Percentiles rank a stretch among this genome's conserved stretches.
phyloP scores from a whole-genome alignment of 2,797 vertebrate species.

The Artibeus jamaicensis region DNA sequence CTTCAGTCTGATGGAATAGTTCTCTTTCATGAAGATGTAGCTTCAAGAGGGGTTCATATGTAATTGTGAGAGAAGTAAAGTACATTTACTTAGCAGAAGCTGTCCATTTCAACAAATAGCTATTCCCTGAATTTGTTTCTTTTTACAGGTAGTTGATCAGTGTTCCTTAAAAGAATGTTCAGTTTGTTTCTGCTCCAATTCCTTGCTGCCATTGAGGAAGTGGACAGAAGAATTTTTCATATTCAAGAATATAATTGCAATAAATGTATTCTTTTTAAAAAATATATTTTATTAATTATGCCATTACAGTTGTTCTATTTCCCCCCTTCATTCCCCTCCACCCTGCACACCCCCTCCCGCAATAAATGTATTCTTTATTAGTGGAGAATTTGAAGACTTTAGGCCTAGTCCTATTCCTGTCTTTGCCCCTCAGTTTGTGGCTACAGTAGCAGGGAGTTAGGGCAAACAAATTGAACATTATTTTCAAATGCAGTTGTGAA shows the following conservation, averaged over 20 bases:
- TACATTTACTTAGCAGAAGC: background rate
- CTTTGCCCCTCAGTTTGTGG: background rate
- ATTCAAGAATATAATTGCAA: background rate
- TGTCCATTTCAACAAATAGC: background rate
- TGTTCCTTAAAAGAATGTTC: constrained; percentile 47
- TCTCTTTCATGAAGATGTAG: background rate
- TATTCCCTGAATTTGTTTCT: background rate
- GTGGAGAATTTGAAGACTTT: background rate
- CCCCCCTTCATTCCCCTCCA: no score
- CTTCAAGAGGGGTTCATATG: background rate
- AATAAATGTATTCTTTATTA: background rate
- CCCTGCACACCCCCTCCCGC: no score
- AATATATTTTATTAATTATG: no score
- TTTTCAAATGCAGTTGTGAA: background rate
- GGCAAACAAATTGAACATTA: constrained; percentile 17
- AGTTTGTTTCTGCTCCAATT: constrained; percentile 41
- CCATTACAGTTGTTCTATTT: no score
- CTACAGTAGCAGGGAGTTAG: background rate
- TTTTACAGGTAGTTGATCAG: constrained; percentile 15
- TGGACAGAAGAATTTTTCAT: background rate
- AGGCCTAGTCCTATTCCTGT: background rate
- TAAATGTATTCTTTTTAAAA: background rate
- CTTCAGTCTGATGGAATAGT: background rate
- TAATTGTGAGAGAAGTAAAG: background rate
- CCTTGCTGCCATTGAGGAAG: background rate